Percentiles rank a stretch among this genome's conserved stretches.
Conservation (phyloP, 2,113 vertebrate genomes). For the Rhizomys pruinosus region DNA sequence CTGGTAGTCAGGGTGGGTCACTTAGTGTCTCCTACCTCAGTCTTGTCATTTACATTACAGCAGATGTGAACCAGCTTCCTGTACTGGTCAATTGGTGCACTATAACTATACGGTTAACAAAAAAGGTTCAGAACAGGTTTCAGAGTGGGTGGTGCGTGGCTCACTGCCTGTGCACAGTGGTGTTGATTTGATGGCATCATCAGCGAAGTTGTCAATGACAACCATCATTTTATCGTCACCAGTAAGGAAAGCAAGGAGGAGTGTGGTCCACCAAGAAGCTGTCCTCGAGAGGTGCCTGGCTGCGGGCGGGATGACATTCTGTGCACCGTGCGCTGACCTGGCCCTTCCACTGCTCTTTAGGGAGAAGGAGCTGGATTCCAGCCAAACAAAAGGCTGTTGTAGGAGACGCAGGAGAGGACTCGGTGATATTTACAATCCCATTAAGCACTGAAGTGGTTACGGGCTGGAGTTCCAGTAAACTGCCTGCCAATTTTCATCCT, state of each 20-base stretch:
- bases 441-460: fast-evolving
- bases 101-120: fast-evolving
- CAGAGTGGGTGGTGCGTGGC: fast-evolving
- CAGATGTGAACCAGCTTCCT: background rate
- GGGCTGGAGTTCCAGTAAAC: background rate
- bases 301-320: fast-evolving
- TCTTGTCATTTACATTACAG: background rate
- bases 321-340: fast-evolving
- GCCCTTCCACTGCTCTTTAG: background rate
- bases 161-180: background rate
- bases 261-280: background rate
- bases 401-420: background rate
- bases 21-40: background rate
- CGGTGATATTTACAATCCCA: background rate
- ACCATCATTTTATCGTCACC: fast-evolving
- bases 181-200: fast-evolving
- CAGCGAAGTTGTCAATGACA: background rate
- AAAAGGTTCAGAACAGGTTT: background rate
- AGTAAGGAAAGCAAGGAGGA: background rate
- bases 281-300: background rate
- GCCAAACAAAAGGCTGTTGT: background rate
- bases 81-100: no score
- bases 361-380: fast-evolving
- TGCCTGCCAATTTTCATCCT: fast-evolving
- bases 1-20: fast-evolving